Evolutionary conservation across 1,140 invertebrate genomes (phyloP).

Genomic region (Meloidogyne exigua): DNA sequence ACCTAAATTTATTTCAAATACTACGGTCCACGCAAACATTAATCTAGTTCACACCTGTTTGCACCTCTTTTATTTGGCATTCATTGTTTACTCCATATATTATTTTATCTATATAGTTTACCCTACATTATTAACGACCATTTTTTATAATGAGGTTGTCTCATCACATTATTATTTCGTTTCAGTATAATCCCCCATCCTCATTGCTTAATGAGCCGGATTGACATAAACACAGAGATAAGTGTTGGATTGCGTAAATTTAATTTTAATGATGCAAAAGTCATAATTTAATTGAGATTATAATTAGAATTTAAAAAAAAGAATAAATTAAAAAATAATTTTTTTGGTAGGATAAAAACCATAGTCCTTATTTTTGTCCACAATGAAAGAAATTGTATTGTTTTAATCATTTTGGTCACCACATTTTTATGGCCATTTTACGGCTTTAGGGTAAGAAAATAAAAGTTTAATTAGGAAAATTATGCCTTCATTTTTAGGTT

Average conservation of each 20-base stretch:
- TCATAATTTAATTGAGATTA: no score
- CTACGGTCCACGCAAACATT: background rate
- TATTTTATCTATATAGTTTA: background rate
- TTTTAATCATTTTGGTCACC: background rate
- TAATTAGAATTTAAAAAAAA: no score
- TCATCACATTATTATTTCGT: background rate
- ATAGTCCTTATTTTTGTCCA: background rate
- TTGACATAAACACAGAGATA: background rate
- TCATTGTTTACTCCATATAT: background rate
- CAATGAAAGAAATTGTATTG: background rate
- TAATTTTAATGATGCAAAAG: background rate
- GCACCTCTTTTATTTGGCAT: background rate
- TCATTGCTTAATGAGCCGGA: background rate
- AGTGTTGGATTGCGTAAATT: background rate
- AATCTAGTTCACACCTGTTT: background rate
- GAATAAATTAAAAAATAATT: background rate
- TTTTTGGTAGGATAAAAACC: background rate
- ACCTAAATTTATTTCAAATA: background rate
- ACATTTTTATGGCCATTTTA: background rate
- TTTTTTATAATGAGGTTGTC: background rate
- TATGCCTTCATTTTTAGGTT: background rate
- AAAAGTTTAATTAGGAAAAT: slow-evolving; percentile 3
- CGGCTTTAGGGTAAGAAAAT: background rate
- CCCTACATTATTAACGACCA: background rate
- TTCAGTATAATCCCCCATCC: background rate